A percentile compares a stretch with the other conserved stretches of the same genome.
These are phyloP conservation scores for Drosophila rubida DNA, from an alignment of 2,888 invertebrate genomes.

Conservation along the genomic window DNA sequence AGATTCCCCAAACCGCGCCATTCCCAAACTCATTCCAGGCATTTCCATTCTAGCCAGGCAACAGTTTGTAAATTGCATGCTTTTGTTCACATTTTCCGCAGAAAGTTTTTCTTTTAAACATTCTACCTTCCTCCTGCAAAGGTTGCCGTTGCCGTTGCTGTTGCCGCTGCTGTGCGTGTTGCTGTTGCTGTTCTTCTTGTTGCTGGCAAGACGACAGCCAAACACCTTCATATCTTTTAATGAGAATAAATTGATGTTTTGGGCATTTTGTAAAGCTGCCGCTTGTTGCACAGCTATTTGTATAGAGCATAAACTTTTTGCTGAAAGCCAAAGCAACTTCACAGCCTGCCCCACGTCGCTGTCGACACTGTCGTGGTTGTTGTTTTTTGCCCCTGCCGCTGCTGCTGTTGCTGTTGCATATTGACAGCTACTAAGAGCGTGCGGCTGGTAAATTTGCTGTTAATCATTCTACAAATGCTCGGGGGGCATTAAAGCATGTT, in stretches of 20 bases:
- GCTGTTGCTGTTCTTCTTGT: constrained; percentile 3
- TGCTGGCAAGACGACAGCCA: constrained; percentile 50
- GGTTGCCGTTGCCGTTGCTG: constrained; percentile 13
- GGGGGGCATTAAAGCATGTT: constrained; percentile 15
- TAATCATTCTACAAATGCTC: constrained; percentile 59
- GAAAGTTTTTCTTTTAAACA: constrained; percentile 66
- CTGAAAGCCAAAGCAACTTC: constrained; percentile 30
- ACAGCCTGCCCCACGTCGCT: constrained; percentile 6
- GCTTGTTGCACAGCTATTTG: constrained; percentile 56
- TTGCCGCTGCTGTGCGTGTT: too few relatives aligned
- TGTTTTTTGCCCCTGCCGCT: background rate
- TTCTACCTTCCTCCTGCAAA: constrained; percentile 8
- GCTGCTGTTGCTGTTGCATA: constrained; percentile 42
- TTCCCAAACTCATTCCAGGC: constrained; percentile 10
- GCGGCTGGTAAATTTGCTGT: constrained; percentile 53
- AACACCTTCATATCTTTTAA: constrained; percentile 77
- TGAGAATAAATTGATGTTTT: constrained; percentile 81
- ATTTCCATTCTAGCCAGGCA: constrained; percentile 42
- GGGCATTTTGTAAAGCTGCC: constrained; percentile 71
- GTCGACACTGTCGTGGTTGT: constrained; percentile 2
- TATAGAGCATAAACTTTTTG: constrained; percentile 60
- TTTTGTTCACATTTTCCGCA: constrained; percentile 74
- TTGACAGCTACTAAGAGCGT: constrained; percentile 57
- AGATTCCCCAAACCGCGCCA: constrained; percentile 21
- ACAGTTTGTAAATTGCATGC: constrained; percentile 73